These are phyloP conservation scores for Scomber colias DNA, from an alignment of 2,113 vertebrate species.

Conservation along the genomic window DNA sequence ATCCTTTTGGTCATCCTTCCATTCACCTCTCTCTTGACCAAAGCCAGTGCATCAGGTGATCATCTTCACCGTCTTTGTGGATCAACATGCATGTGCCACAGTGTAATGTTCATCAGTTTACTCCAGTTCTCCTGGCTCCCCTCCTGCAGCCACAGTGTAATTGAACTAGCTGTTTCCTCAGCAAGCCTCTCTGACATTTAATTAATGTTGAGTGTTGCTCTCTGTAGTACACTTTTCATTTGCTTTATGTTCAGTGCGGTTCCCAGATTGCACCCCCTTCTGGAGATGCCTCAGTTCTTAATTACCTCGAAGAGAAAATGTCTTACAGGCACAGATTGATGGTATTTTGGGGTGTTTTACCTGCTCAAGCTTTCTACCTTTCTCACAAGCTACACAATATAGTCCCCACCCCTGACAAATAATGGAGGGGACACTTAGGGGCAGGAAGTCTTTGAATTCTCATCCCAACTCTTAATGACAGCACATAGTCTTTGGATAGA, in stretches of 20 bases:
- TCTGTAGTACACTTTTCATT: conserved; percentile 24
- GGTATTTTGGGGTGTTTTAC: neutral
- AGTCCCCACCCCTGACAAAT: neutral
- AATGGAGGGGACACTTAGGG: neutral
- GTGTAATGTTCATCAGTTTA: neutral
- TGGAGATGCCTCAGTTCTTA: conserved; percentile 14
- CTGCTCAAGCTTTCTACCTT: neutral
- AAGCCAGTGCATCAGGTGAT: neutral
- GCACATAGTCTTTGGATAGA: neutral
- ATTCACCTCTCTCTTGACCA: neutral
- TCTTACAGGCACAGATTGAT: conserved; percentile 11
- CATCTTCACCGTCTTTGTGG: neutral
- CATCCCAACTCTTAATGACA: neutral
- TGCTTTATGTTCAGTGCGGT: neutral
- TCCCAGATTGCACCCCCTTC: neutral
- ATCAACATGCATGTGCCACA: neutral
- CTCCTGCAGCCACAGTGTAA: conserved; percentile 1
- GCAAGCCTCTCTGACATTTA: conserved; percentile 38
- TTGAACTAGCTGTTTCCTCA: conserved; percentile 12
- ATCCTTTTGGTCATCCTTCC: neutral
- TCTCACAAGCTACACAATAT: neutral
- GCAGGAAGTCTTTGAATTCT: neutral
- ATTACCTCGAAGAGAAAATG: conserved; percentile 23
- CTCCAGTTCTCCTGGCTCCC: neutral
- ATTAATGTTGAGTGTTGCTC: conserved; percentile 25